Evolutionary conservation across 2,888 invertebrate genomes (phyloP), one percentile per base, ranked within the genome.

Genomic region (Caenorhabditis doughertyi): DNA sequence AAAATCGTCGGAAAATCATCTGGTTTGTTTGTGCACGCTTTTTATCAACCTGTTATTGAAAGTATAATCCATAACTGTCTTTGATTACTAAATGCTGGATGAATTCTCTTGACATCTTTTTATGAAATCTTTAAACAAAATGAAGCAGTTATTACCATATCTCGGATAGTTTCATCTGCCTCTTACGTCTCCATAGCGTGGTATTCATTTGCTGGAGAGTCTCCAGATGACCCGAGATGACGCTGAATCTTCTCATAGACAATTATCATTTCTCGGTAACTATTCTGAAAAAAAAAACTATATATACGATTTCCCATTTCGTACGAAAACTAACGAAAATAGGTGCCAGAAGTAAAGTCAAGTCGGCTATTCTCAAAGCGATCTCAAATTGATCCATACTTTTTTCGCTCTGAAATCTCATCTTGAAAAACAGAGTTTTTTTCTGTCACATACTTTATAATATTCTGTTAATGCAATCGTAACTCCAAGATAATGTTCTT

Each of bases 321-420:
- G n/a, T n/a, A n/a, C n/a, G n/a, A n/a, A n/a, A 64, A 76, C 76
- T 76, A 8, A 76, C 76, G n/a, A 76, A 76, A 42, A 76, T 76
- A 5, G 76, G 76, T 11, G 58, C 67, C 0, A 76, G 51, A 16
- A 76, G 25, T 7, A 76, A 60, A 8, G 76, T 76, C 51, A 76
- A 32, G 23, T 76, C 76, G 23, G 67, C 76, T 16, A 76, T 60
- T 29, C 67, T 49, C 55, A 68, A 29, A 1, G 76, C 76, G 5
- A 76, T 76, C 35, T 76, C 76, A 21, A 76, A 65, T 27, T 67
- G 56, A 27, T 49, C 67, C 76, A 76, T 76, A 16, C 29, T 32
- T 47, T 73, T 73, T 18, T 23, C 53, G 8, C 7, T 73, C 72
- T 72, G 60, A 49, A 58, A 53, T n/a, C 25, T 67, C 55, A 13